Evolutionary conservation across 2,797 vertebrate genomes (phyloP), one percentile per base, ranked within the genome.

Genomic region (Acrossocheilus wenchowensis): DNA sequence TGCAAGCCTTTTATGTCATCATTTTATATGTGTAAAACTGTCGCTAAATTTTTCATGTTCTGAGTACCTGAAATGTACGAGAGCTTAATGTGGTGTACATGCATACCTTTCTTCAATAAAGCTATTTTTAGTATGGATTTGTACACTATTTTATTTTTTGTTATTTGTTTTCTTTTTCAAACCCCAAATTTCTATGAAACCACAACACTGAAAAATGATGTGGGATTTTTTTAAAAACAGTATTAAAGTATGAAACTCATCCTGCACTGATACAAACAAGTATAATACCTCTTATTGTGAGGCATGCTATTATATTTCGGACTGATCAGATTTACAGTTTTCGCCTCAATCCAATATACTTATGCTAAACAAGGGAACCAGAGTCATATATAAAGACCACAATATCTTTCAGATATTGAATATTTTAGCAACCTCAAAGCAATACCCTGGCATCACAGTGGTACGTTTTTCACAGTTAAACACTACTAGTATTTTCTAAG

Each of bases 91-190:
- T 69, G 36, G 21, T 68, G 60, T 69, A 45, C 1, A 45, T 86
- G 84, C 73, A 74, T 80, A 78, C 5, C 9, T 71, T 84, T 79
- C 77, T 5, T 83, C 85, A 87, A 90, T 90, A 90, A 90, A 90
- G 62, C 71, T 11, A 43, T 80, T 81, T 87, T 78, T 85, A 77
- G 30, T 77, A 79, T 62, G 85, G 23, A 78, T 83, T 83, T 75
- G 64, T 75, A 86, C 83, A 68, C 39, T 9, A 2, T 30, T 68
- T 39, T 4, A 6, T 39, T 10, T 10, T 43, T 43, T 41, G 17
- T 52, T 10, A 12, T 50, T 36, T 79, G 2, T 64, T 60, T 45
- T 64, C 5, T 45, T 60, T 43, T 7, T 45, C 8, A 2, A 21
- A 74, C 1, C 6, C 6, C 14, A 69, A 57, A 34, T 30, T 12